Base-by-base conservation (phyloP, 1,140 invertebrate genomes). In the Zophobas morio region DNA sequence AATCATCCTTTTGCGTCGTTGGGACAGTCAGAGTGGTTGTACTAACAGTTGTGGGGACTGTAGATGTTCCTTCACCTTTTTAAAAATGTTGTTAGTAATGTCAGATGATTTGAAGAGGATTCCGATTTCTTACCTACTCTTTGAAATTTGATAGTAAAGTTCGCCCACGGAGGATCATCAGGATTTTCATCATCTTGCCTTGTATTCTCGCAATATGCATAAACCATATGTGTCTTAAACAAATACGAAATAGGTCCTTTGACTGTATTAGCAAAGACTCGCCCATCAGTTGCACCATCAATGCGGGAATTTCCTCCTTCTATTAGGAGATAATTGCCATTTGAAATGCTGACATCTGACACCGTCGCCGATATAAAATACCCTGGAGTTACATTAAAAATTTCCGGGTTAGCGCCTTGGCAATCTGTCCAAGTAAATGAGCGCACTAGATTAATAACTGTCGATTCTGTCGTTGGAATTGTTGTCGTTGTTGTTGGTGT, bases 51-150 rank as follows among this genome's bases (percentile, higher is more conserved):
- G 63, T 70, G 6, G 47, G 32, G 8, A 42, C 40, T 1, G 71
- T 54, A 20, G 71, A 54, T 39, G 71, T 73, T 8, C n/a, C 5
- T 36, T 73, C 49, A 37, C 71, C 71, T 73, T 36, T 66, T 66
- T 63, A 20, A 32, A 8, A 54, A 2, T 54, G 2, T 51, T 51
- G 8, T n/a, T 51, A 20, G 20, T 20, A 20, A 20, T 20, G 20
- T 51, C 3, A 8, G 32, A 70, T 32, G 4, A 42, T 42, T 47
- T 6, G 33, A 42, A 20, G 32, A 37, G 5, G 40, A 71, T 20
- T 20, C 1, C n/a, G 35, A 49, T 20, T 51, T 32, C 36, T 1
- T 56, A 73, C 71, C 71, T 6, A 40, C 34, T 46, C 32, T 32
- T 73, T 73, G 36, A 73, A 73, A 73, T 1, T 39, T 8, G 2